phyloP scores from a whole-genome alignment of 2,888 invertebrate species.

The Brenthis hecate region DNA sequence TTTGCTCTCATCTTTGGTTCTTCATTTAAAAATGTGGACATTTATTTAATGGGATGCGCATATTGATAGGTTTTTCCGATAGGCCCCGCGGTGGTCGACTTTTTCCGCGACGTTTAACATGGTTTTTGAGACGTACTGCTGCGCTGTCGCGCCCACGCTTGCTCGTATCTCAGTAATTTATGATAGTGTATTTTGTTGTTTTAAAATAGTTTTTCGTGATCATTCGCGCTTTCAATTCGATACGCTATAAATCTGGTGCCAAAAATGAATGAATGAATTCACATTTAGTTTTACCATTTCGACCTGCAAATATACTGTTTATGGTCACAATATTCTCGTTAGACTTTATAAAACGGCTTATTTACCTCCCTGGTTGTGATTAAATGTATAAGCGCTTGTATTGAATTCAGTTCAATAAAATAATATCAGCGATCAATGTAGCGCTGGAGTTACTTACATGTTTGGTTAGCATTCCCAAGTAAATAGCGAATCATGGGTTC shows the following conservation, averaged over 20 bases:
- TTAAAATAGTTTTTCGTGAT: slow-evolving; percentile 67
- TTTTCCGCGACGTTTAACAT: slow-evolving; percentile 72
- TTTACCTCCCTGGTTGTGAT: slow-evolving; percentile 31
- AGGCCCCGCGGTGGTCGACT: slow-evolving; percentile 70
- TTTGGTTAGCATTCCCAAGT: no score
- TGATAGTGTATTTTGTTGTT: slow-evolving; percentile 67
- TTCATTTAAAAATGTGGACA: slow-evolving; percentile 64
- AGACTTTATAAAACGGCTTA: slow-evolving; percentile 26
- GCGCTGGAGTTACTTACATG: no score
- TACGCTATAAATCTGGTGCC: slow-evolving; percentile 77
- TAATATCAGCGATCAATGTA: neutral
- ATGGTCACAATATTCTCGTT: slow-evolving; percentile 24
- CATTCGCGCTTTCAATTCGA: slow-evolving; percentile 65
- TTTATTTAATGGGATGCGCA: slow-evolving; percentile 76
- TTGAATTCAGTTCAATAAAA: neutral
- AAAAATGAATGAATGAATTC: slow-evolving; percentile 76
- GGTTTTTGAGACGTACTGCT: slow-evolving; percentile 62
- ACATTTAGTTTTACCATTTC: slow-evolving; percentile 57
- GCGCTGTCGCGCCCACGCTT: slow-evolving; percentile 46
- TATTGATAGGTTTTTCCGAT: slow-evolving; percentile 74
- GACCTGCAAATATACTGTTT: slow-evolving; percentile 26
- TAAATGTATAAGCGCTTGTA: neutral
- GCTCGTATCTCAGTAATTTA: slow-evolving; percentile 67
- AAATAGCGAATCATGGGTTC: no score
- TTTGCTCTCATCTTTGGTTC: slow-evolving; percentile 72